phyloP scores from a whole-genome alignment of 2,888 invertebrate genomes.

The Andrena chrysosceles region DNA sequence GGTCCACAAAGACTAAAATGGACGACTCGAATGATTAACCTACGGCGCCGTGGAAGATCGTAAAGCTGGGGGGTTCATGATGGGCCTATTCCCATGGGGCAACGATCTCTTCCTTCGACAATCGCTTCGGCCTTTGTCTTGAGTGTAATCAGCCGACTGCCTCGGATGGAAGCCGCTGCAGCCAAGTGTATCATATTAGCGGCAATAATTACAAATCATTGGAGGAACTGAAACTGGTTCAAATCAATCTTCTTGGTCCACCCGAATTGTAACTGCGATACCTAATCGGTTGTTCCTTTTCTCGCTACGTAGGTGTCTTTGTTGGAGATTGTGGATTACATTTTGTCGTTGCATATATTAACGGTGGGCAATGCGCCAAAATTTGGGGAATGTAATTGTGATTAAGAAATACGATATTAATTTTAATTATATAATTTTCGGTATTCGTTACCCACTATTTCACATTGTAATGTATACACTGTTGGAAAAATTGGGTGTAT shows the following conservation, averaged over 20 bases:
- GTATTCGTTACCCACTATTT: too few relatives aligned
- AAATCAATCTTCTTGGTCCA: conserved; percentile 11
- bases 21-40: conserved; percentile 77
- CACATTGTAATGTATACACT: too few relatives aligned
- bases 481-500: too few relatives aligned
- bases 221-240: conserved; percentile 63
- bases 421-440: too few relatives aligned
- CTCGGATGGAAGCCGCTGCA: conserved; percentile 68
- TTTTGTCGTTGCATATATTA: background rate
- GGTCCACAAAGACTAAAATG: conserved; percentile 58
- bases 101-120: conserved; percentile 40
- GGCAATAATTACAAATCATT: conserved; percentile 78
- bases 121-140: conserved; percentile 55
- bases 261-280: conserved; percentile 2
- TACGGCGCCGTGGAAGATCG: conserved; percentile 79
- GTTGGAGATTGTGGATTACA: conserved; percentile 3
- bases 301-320: background rate
- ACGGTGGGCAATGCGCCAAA: background rate
- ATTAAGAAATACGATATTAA: too few relatives aligned
- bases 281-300: conserved; percentile 11
- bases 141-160: conserved; percentile 41
- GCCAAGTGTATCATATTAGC: conserved; percentile 75
- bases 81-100: conserved; percentile 59
- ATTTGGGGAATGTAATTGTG: background rate
- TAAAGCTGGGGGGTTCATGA: conserved; percentile 71